Conservation (phyloP, 2,888 invertebrate species). For the Hypomecis atomaria region DNA sequence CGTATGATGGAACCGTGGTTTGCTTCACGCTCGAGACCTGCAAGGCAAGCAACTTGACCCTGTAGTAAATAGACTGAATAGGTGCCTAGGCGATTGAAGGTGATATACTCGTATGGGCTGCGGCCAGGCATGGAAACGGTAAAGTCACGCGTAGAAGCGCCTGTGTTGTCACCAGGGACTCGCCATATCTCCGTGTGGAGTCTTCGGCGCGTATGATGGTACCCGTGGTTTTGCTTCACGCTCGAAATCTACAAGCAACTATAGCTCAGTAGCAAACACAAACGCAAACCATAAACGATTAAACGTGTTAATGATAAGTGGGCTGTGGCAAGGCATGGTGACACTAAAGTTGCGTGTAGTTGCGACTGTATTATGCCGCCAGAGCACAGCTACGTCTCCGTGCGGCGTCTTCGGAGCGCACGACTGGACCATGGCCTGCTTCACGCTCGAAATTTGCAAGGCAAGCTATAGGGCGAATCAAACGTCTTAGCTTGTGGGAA, state of each 20-base stretch:
- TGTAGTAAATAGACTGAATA: too few species aligned
- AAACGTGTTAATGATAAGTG: slow-evolving; percentile 80
- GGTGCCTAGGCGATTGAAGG: too few species aligned
- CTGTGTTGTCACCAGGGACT: slow-evolving; percentile 44
- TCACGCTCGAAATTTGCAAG: slow-evolving; percentile 82
- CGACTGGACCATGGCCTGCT: slow-evolving; percentile 89
- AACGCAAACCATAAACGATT: too few species aligned
- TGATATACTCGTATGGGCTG: too few species aligned
- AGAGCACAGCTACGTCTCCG: slow-evolving; percentile 46
- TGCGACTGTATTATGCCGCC: slow-evolving; percentile 83
- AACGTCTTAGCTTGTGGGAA: too few species aligned
- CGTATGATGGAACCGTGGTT: slow-evolving; percentile 90
- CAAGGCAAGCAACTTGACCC: slow-evolving; percentile 28
- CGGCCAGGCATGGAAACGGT: too few species aligned
- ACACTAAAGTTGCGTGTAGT: slow-evolving; percentile 89
- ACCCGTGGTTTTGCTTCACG: slow-evolving; percentile 87
- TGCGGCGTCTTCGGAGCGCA: slow-evolving; percentile 90
- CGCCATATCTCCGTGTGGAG: slow-evolving; percentile 66
- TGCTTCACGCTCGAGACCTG: slow-evolving; percentile 85
- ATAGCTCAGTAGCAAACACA: too few species aligned
- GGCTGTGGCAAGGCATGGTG: slow-evolving; percentile 76
- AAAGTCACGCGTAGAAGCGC: too few species aligned
- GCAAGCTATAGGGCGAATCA: too few species aligned
- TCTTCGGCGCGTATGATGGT: slow-evolving; percentile 93
- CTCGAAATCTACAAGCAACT: slow-evolving; percentile 77